Conservation (phyloP, 2,888 invertebrate genomes). For the Oxystoma pomonae region DNA sequence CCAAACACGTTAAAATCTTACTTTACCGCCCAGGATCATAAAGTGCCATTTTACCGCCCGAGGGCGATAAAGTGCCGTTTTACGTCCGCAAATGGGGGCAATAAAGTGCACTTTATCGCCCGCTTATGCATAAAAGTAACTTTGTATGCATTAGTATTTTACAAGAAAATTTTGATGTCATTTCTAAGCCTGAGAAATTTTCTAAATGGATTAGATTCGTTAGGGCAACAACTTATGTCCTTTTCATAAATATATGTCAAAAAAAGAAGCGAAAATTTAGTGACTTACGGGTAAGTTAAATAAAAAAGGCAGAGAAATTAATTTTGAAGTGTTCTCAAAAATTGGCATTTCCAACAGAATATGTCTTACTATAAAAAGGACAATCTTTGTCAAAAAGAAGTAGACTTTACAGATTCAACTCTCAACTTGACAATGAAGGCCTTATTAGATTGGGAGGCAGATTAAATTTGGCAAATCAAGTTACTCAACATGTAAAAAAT, state of each 20-base stretch:
- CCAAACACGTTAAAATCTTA: no score
- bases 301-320: not conserved
- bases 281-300: not conserved
- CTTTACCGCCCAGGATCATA: no score
- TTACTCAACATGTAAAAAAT: not conserved
- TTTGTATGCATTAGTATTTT: not conserved
- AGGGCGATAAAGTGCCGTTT: no score
- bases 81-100: no score
- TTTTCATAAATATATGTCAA: not conserved
- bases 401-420: not conserved
- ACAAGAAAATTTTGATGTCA: not conserved
- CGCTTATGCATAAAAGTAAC: no score
- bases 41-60: no score
- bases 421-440: not conserved
- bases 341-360: not conserved
- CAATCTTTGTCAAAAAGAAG: not conserved
- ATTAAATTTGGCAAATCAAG: not conserved
- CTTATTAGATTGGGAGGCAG: slow-evolving; percentile 7
- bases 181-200: slow-evolving; percentile 7
- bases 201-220: slow-evolving; percentile 4
- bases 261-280: not conserved
- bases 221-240: not conserved
- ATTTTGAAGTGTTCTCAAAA: not conserved
- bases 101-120: no score
- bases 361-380: not conserved